Evolutionary conservation across 2,888 invertebrate species (phyloP).

Genomic region (Tupiocoris notatus): DNA sequence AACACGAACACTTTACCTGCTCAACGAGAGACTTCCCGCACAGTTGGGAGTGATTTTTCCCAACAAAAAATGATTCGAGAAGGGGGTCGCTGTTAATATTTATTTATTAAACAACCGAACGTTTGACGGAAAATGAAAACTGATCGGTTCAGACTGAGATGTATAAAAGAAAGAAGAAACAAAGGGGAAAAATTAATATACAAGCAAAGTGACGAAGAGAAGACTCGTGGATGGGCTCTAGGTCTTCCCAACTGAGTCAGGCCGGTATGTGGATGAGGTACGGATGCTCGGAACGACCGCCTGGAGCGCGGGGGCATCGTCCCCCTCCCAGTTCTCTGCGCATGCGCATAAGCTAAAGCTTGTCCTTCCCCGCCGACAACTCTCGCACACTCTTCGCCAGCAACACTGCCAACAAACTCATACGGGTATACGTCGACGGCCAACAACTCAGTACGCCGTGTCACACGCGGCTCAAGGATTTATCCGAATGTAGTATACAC

Average conservation of each 20-base stretch:
- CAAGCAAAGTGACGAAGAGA: conserved; percentile 27
- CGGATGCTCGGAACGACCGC: neutral
- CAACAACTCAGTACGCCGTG: no score
- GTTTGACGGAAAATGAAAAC: conserved; percentile 10
- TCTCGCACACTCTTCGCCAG: neutral
- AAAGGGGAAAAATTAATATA: conserved; percentile 22
- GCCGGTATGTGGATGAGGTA: conserved; percentile 32
- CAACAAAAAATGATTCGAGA: neutral
- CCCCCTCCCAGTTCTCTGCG: neutral
- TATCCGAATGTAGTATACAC: no score
- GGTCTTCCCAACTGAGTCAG: conserved; percentile 41
- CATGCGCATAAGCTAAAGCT: neutral
- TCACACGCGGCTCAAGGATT: no score
- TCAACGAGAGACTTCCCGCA: conserved; percentile 31
- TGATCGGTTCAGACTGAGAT: neutral
- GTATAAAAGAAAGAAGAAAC: conserved; percentile 19
- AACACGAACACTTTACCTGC: conserved; percentile 42
- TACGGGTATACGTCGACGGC: no score
- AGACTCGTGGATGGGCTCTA: conserved; percentile 21
- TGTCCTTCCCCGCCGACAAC: neutral
- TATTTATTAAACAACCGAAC: neutral
- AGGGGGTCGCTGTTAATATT: neutral
- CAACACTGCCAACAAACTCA: no score
- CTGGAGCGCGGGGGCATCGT: neutral
- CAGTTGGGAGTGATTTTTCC: neutral